These are phyloP conservation scores for Rousettus leschenaultii DNA, from an alignment of 2,113 vertebrate genomes.

Conservation along the genomic window DNA sequence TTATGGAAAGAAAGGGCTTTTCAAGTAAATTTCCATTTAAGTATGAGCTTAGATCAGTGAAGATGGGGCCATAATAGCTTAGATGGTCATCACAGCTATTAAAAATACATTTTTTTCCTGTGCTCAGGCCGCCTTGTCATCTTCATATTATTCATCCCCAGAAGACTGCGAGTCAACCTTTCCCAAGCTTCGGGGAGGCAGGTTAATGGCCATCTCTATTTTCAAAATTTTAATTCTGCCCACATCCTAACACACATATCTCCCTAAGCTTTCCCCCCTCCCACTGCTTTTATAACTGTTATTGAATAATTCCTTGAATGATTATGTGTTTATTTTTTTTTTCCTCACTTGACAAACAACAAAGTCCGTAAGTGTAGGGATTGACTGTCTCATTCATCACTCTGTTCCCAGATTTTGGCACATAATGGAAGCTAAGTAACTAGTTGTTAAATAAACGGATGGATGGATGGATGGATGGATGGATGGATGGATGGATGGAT, in stretches of 20 bases:
- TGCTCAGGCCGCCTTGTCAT: constrained; percentile 55
- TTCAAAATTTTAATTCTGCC: constrained; percentile 20
- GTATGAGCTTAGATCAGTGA: constrained; percentile 68
- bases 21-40: constrained; percentile 77
- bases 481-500: no score
- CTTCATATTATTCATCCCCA: constrained; percentile 28
- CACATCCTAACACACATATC: not conserved
- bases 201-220: not conserved
- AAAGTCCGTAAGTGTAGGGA: not conserved
- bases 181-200: not conserved
- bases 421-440: not conserved
- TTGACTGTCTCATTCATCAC: not conserved
- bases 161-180: constrained; percentile 46
- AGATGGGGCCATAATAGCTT: constrained; percentile 68
- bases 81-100: constrained; percentile 72
- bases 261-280: not conserved
- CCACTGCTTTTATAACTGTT: not conserved
- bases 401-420: not conserved
- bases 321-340: not conserved
- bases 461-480: no score
- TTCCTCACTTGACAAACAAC: not conserved
- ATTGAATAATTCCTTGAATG: not conserved
- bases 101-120: constrained; percentile 63
- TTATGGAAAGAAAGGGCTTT: constrained; percentile 76
- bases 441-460: not conserved